These are phyloP conservation scores for Lordiphosa collinella DNA, from an alignment of 1,140 invertebrate genomes.

Conservation along the genomic window DNA sequence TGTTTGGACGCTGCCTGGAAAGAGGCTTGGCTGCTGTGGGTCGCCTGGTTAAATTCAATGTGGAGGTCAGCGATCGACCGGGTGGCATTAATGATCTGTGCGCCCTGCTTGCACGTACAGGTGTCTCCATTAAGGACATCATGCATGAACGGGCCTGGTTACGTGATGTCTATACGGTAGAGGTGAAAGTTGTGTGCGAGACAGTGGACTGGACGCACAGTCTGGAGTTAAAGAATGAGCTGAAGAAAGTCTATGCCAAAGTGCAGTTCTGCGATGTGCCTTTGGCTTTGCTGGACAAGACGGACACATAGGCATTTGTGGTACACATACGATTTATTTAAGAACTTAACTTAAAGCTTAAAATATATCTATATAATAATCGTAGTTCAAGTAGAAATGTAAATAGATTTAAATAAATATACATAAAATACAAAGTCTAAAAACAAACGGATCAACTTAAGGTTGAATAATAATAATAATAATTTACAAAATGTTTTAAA, in stretches of 20 bases:
- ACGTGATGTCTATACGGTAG: constrained; percentile 91
- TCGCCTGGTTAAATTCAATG: constrained; percentile 91
- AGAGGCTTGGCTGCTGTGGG: constrained; percentile 93
- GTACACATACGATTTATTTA: constrained; percentile 50
- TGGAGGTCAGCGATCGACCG: constrained; percentile 91
- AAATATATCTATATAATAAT: constrained; percentile 23
- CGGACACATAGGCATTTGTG: constrained; percentile 7
- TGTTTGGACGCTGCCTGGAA: constrained; percentile 93
- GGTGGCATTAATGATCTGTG: constrained; percentile 94
- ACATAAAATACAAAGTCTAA: constrained; percentile 45
- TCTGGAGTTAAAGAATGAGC: constrained; percentile 83
- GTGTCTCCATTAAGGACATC: constrained; percentile 96
- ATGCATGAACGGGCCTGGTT: constrained; percentile 97
- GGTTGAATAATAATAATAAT: constrained; percentile 16
- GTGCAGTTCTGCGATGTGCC: constrained; percentile 79
- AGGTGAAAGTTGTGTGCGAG: constrained; percentile 91
- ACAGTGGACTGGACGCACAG: constrained; percentile 90
- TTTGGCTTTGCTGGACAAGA: constrained; percentile 78
- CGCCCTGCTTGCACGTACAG: constrained; percentile 86
- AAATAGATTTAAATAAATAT: constrained; percentile 66
- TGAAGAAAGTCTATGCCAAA: constrained; percentile 83
- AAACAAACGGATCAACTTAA: constrained; percentile 38
- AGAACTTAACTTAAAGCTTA: constrained; percentile 48
- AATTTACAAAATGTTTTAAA: constrained; percentile 37
- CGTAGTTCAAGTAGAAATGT: constrained; percentile 50